A percentile compares a stretch with the other conserved stretches of the same genome.
Conservation (phyloP, 2,888 invertebrate species). For the Apotomis capreana region DNA sequence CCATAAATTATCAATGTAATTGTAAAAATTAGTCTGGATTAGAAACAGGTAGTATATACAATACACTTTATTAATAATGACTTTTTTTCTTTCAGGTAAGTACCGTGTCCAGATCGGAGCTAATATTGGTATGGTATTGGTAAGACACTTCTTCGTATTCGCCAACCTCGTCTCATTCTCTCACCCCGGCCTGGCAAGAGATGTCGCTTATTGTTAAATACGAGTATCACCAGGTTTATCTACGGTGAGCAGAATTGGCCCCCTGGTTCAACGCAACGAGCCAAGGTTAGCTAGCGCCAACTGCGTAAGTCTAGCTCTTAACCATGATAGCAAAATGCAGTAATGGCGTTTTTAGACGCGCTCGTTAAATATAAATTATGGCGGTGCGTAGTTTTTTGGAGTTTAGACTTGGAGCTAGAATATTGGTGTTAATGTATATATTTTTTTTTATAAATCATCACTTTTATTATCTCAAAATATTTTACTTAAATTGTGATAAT, state of each 20-base stretch:
- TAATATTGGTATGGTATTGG: too few relatives aligned
- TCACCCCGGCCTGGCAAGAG: too few relatives aligned
- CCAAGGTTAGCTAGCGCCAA: constrained; percentile 54
- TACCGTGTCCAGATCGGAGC: background rate
- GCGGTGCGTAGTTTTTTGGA: constrained; percentile 8
- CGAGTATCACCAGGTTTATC: background rate
- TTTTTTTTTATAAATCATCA: too few relatives aligned
- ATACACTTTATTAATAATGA: background rate
- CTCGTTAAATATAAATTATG: constrained; percentile 36
- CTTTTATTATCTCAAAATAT: too few relatives aligned
- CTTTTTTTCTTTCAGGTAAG: constrained; percentile 17
- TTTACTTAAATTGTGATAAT: too few relatives aligned
- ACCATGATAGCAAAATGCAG: background rate
- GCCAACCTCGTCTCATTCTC: too few relatives aligned
- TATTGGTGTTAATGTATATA: too few relatives aligned
- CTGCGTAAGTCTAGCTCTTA: constrained; percentile 36
- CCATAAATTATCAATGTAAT: background rate
- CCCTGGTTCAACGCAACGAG: constrained; percentile 54
- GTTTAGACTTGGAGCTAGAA: background rate
- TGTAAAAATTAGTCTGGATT: too few relatives aligned
- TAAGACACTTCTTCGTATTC: too few relatives aligned
- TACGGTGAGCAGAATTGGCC: constrained; percentile 17
- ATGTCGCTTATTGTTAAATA: too few relatives aligned
- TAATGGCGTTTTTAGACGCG: constrained; percentile 28
- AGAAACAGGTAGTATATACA: too few relatives aligned